Base-by-base conservation (phyloP, 1,140 invertebrate species). In the Triops longicaudatus region DNA sequence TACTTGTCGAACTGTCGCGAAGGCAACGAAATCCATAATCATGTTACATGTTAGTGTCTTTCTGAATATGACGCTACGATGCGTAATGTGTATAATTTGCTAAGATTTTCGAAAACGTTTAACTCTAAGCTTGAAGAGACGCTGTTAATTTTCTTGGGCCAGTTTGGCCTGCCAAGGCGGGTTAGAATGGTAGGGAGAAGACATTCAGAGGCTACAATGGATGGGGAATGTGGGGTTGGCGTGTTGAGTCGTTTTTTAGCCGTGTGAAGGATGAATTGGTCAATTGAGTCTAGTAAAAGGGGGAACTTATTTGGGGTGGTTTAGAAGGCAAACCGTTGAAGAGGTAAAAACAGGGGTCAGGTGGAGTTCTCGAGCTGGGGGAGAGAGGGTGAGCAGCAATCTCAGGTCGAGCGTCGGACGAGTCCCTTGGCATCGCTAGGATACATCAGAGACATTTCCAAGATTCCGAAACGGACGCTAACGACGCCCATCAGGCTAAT, bases 401-500 rank as follows among this genome's bases (percentile, higher is more conserved):
- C 50, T 63, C 50, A 63, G 50, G 50, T 63, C 50, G 50, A 63
- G 22, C 50, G 14, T 63, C 22, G 17, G 50, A 63, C 50, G 50
- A 63, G 50, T 63, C 50, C 50, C 50, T 63, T 63, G 50, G 50
- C 50, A 63, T 63, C 50, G 22, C 50, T 63, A 63, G 50, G 50
- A 63, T 7, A 37, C 50, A 63, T 63, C 50, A 63, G 17, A 17
- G 50, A 63, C 50, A 22, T 63, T 63, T 63, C 50, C 50, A 63
- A 63, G 50, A 63, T 63, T 22, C 50, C 50, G 50, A 63, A 37
- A 63, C 50, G 50, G 50, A 63, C 50, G 50, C 50, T 63, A 63
- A 63, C 50, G 50, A 63, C 50, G 50, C 50, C 50, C 50, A 63
- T 63, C 50, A 63, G 50, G 50, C 50, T 63, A 63, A 63, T 63